These are phyloP conservation scores for Hyla sarda DNA, from an alignment of 2,113 vertebrate species.

Conservation along the genomic window DNA sequence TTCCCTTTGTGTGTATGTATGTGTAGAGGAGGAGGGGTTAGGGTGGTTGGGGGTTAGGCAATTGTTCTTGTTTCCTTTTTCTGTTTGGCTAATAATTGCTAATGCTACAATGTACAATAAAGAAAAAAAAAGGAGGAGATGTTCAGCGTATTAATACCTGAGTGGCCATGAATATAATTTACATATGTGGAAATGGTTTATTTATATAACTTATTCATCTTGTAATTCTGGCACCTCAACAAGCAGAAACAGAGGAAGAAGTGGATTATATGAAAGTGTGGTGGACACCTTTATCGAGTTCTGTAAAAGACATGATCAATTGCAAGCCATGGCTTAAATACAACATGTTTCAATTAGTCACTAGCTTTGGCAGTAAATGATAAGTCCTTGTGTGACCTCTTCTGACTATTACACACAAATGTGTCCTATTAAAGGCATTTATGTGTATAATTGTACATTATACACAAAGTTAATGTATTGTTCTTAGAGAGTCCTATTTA, in stretches of 20 bases:
- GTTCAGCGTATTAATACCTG: neutral
- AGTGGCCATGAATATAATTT: neutral
- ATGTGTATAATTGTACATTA: neutral
- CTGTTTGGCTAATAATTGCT: too few relatives aligned
- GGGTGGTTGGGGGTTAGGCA: too few relatives aligned
- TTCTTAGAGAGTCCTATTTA: neutral
- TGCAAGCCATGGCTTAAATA: conserved; percentile 17
- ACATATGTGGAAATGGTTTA: neutral
- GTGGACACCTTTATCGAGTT: conserved; percentile 12
- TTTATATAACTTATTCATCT: neutral
- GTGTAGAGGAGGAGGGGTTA: too few relatives aligned
- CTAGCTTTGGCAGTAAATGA: conserved; percentile 49
- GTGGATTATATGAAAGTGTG: conserved; percentile 36
- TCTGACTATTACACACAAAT: conserved; percentile 27
- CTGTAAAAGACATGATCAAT: conserved; percentile 3
- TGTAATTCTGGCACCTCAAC: neutral
- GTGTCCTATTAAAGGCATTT: conserved; percentile 1
- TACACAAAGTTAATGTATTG: neutral
- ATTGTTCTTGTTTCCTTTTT: too few relatives aligned
- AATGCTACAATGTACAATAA: too few relatives aligned
- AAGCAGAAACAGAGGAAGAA: neutral
- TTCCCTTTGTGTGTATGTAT: too few relatives aligned
- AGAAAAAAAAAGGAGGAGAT: too few relatives aligned
- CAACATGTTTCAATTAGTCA: conserved; percentile 11
- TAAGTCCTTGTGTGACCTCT: conserved; percentile 60